Base-by-base conservation (phyloP, 1,140 invertebrate genomes). In the Chrysomallon squamiferum region DNA sequence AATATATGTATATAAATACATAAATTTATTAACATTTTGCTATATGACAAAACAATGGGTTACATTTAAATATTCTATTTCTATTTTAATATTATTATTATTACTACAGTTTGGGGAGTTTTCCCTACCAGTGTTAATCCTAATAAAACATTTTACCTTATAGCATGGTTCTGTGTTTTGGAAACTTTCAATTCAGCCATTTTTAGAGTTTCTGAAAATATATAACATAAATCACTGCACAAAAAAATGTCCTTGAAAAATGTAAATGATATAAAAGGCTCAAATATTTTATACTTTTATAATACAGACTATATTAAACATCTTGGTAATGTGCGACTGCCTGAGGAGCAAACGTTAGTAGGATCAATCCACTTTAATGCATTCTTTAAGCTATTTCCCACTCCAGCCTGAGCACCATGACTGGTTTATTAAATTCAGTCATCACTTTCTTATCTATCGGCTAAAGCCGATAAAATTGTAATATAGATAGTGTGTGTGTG, bases 151-250 rank as follows among this genome's bases (percentile, higher is more conserved):
- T 56, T 22, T 61, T 66, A 77, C 76, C 68, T 71, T 29, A 75
- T 62, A 15, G 68, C 60, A 45, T 75, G 69, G 25, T 50, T 59
- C 35, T 75, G 73, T 45, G 68, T 71, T 43, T 77, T 67, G 15
- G 66, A 27, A 15, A 71, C 72, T 67, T 77, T 77, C 38, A 70
- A 66, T 56, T 72, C 62, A 32, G 71, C 73, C 38, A 77, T 66
- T 54, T 77, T 75, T 30, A 69, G 29, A 18, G 70, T 75, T 52
- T 75, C 76, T 77, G 56, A 45, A 73, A 66, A 11, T 29, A 35
- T 18, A 62, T 59, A 11, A 32, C 29, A 52, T 20, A 57, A 57
- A 0, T 57, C 41, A 45, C 3, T 15, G 32, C 27, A n/a, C 18
- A 43, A 6, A 27, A 1, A 27, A 11, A 4, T 29, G 27, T 45